Evolutionary conservation across 2,888 invertebrate genomes (phyloP).

Genomic region (Ormyrus thymus): DNA sequence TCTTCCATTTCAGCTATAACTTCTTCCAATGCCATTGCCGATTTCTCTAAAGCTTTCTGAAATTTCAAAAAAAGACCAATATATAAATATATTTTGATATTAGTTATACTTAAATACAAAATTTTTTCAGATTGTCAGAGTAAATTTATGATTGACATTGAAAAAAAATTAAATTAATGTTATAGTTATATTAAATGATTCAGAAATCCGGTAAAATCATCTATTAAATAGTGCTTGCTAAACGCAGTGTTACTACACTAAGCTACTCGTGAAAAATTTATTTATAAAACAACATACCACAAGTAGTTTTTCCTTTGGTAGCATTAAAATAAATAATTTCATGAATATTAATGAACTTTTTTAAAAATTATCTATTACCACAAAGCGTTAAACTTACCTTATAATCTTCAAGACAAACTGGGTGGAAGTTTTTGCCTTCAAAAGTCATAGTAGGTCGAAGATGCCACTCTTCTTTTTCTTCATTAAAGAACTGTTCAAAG

Average conservation of each 20-base stretch:
- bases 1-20: conserved; percentile 64
- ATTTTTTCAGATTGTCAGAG: no score
- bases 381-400: conserved; percentile 77
- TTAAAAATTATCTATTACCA: background rate
- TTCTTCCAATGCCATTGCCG: conserved; percentile 65
- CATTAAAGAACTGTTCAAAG: conserved; percentile 53
- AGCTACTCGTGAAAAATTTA: background rate
- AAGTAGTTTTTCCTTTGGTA: conserved; percentile 54
- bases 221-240: no score
- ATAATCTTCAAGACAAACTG: conserved; percentile 91
- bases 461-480: conserved; percentile 92
- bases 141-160: no score
- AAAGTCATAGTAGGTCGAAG: conserved; percentile 87
- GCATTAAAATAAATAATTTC: conserved; percentile 40
- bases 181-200: no score
- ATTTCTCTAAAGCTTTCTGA: conserved; percentile 70
- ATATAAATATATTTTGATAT: background rate
- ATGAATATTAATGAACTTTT: conserved; percentile 21
- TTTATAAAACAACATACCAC: conserved; percentile 48
- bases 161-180: no score
- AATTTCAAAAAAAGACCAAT: conserved; percentile 43
- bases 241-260: no score
- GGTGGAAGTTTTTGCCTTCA: conserved; percentile 89
- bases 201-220: no score
- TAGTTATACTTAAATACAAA: background rate